Percentiles rank a stretch among this genome's conserved stretches.
phyloP scores from a whole-genome alignment of 30 jellyfish, hydroid and myxozoan species.

The Pelagia noctiluca region DNA sequence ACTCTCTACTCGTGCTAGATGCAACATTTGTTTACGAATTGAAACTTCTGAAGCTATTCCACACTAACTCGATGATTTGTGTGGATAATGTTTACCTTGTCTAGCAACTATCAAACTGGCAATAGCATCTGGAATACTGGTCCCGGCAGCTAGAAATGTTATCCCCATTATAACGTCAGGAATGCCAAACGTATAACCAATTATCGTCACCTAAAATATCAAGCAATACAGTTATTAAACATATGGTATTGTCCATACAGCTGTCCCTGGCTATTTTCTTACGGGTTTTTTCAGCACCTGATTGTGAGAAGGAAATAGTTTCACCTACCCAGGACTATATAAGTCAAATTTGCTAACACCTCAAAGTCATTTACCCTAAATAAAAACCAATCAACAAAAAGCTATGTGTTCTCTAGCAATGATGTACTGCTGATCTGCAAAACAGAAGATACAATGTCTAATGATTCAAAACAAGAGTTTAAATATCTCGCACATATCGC shows the following conservation, averaged over 20 bases:
- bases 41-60: background rate
- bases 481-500: too few species aligned
- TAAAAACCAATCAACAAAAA: too few species aligned
- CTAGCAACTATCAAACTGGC: constrained; percentile 91
- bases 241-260: background rate
- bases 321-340: too few species aligned
- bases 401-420: too few species aligned
- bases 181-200: constrained; percentile 84
- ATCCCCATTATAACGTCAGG: constrained; percentile 96
- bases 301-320: too few species aligned
- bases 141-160: constrained; percentile 93
- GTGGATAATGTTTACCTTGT: constrained; percentile 55
- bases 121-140: constrained; percentile 94
- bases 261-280: too few species aligned
- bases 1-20: background rate
- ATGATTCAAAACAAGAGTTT: too few species aligned
- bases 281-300: too few species aligned
- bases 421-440: too few species aligned
- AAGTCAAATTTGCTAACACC: too few species aligned
- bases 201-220: constrained; percentile 70
- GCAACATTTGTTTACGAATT: background rate
- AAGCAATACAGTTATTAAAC: background rate
- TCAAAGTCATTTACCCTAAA: too few species aligned
- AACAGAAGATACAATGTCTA: too few species aligned
- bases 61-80: background rate